Evolutionary conservation across 1,140 invertebrate genomes (phyloP), one percentile per base, ranked within the genome.

Genomic region (Platyura marginata): DNA sequence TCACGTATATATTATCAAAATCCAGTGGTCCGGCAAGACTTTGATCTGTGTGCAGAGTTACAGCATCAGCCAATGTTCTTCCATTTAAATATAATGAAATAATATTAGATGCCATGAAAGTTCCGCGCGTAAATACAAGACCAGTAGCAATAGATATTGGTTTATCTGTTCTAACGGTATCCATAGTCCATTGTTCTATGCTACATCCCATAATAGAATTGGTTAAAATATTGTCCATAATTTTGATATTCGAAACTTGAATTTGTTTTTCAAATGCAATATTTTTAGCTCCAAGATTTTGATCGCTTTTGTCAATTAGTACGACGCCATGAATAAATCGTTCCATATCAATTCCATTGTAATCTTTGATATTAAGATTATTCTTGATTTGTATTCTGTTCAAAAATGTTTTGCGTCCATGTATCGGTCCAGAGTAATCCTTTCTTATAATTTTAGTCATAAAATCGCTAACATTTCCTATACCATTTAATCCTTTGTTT

Each of bases 121-220:
- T 38, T 6, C 20, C 36, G 3, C 11, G 15, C 20, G 36, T n/a
- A 20, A 38, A 38, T n/a, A 18, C 19, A 3, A 18, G 4, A 6
- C 15, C 36, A 18, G 47, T 21, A 32, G n/a, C 39, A 21, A 45
- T n/a, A 19, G 46, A 46, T 19, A 61, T 47, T 21, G 46, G 41
- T 42, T 59, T 48, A 42, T 52, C 33, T 3, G 42, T 47, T 44
- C 45, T 48, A 39, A 60, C 43, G 2, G 51, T 46, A 38, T 54
- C 42, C 41, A 57, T 59, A 2, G 59, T 41, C 33, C 42, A 52
- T 15, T 52, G 39, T 1, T 48, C 48, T 13, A 39, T 6, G 25
- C 2, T 2, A 18, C 21, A 21, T 3, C 23, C 23, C 13, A 29
- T 25, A 2, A 44, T 21, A 9, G n/a, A 20, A 19, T 29, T 18